Evolutionary conservation across 30 jellyfish, hydroid and myxozoan species (phyloP).

Genomic region (Catostylus mosaicus): DNA sequence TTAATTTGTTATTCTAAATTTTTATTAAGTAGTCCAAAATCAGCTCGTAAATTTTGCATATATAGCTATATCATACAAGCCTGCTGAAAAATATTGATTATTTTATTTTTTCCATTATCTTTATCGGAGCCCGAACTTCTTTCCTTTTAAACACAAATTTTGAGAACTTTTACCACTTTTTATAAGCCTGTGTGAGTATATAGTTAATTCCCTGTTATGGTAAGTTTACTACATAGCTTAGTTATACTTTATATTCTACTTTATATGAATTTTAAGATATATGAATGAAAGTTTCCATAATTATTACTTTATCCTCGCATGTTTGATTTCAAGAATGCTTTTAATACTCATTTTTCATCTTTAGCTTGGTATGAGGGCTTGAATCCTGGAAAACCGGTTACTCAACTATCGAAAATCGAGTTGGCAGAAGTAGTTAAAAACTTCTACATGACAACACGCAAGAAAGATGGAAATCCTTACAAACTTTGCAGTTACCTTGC

Average conservation of each 20-base stretch:
- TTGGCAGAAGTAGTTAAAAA: conserved; percentile 52
- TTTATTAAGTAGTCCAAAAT: too few relatives aligned
- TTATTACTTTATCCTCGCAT: neutral
- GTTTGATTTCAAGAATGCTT: neutral
- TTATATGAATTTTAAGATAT: too few relatives aligned
- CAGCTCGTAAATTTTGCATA: too few relatives aligned
- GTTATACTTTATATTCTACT: neutral
- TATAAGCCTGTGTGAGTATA: neutral
- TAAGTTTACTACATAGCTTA: neutral
- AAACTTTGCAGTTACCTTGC: conserved; percentile 60
- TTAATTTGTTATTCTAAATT: too few relatives aligned
- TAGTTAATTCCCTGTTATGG: neutral
- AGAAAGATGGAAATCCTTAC: conserved; percentile 57
- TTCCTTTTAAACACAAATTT: too few relatives aligned
- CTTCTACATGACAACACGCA: conserved; percentile 56
- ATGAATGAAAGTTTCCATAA: too few relatives aligned
- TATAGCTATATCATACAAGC: too few relatives aligned
- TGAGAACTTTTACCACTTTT: neutral
- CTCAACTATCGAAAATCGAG: conserved; percentile 29
- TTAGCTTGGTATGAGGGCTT: conserved; percentile 57
- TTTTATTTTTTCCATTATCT: too few relatives aligned
- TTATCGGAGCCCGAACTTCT: too few relatives aligned
- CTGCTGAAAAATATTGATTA: too few relatives aligned
- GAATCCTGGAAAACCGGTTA: conserved; percentile 17
- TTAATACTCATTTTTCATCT: neutral